These are phyloP conservation scores for Temnothorax curvispinosus DNA, from an alignment of 1,140 invertebrate species.

Conservation along the genomic window DNA sequence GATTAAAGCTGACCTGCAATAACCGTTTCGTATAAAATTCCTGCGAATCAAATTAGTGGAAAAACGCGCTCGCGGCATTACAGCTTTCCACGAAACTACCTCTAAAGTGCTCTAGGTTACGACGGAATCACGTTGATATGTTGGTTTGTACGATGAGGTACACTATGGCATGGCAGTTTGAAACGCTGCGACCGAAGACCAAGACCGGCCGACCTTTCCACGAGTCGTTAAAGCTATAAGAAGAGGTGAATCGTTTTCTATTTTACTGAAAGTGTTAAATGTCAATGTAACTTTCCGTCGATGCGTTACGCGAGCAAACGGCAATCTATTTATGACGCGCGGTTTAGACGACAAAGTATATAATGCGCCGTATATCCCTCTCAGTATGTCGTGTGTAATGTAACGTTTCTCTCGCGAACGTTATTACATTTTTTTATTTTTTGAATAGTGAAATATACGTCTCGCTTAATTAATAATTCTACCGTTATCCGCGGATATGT, in stretches of 20 bases:
- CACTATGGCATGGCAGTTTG: constrained; percentile 52
- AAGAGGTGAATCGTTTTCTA: constrained; percentile 62
- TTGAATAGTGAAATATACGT: neutral
- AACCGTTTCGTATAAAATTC: neutral
- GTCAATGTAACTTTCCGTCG: constrained; percentile 38
- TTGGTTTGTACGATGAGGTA: constrained; percentile 59
- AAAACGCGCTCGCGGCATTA: neutral
- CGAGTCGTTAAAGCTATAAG: constrained; percentile 21
- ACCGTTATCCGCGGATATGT: neutral
- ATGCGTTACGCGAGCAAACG: neutral
- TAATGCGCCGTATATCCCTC: neutral
- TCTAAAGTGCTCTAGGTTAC: neutral
- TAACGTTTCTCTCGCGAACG: neutral
- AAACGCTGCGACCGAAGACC: neutral
- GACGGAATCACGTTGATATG: constrained; percentile 52
- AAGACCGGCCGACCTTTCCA: constrained; percentile 28
- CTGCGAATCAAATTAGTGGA: neutral
- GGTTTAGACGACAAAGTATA: neutral
- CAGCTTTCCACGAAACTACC: neutral
- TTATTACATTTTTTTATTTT: constrained; percentile 2
- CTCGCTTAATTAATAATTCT: constrained; percentile 14
- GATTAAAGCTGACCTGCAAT: neutral
- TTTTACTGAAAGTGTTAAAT: constrained; percentile 56
- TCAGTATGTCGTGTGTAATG: neutral
- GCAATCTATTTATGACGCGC: constrained; percentile 1